Percentiles rank a stretch among this genome's conserved stretches.
Conservation (phyloP, 2,113 vertebrate species). For the Blennius ocellaris region DNA sequence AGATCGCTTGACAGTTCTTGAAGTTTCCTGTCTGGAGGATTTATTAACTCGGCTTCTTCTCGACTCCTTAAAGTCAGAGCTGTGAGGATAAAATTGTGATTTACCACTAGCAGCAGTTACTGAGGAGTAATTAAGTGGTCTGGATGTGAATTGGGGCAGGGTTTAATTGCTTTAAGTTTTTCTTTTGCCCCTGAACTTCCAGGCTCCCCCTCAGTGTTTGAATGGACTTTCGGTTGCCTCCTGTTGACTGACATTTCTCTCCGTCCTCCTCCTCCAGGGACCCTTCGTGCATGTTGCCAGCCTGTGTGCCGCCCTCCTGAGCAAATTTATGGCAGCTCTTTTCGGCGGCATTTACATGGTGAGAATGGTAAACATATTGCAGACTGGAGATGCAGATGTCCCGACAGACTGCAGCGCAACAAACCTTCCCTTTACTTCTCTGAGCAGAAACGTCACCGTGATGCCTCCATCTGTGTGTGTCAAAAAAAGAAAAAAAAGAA, state of each 20-base stretch:
- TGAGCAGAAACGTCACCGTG: not conserved
- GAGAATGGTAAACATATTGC: constrained; percentile 45
- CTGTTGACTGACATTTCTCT: constrained; percentile 30
- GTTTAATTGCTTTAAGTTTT: constrained; percentile 27
- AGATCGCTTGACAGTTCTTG: constrained; percentile 21
- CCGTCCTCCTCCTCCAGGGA: constrained; percentile 64
- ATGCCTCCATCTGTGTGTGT: not conserved
- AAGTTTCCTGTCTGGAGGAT: constrained; percentile 10
- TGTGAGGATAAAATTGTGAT: constrained; percentile 35
- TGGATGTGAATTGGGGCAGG: constrained; percentile 26
- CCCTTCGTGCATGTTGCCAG: constrained; percentile 94
- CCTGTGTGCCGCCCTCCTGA: constrained; percentile 92
- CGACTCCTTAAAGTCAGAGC: constrained; percentile 30
- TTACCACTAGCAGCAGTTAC: constrained; percentile 23
- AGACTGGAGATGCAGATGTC: not conserved
- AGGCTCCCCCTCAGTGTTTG: constrained; percentile 4
- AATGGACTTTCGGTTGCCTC: constrained; percentile 26
- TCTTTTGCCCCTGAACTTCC: constrained; percentile 20
- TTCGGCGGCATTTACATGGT: constrained; percentile 96
- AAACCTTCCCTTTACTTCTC: not conserved
- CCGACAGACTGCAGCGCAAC: not conserved
- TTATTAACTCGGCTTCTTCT: constrained; percentile 20
- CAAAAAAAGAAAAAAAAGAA: not conserved
- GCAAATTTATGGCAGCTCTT: constrained; percentile 94
- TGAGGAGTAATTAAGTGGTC: constrained; percentile 27